Evolutionary conservation across 2,113 vertebrate species (phyloP).

Genomic region (Pachyramphus minor): DNA sequence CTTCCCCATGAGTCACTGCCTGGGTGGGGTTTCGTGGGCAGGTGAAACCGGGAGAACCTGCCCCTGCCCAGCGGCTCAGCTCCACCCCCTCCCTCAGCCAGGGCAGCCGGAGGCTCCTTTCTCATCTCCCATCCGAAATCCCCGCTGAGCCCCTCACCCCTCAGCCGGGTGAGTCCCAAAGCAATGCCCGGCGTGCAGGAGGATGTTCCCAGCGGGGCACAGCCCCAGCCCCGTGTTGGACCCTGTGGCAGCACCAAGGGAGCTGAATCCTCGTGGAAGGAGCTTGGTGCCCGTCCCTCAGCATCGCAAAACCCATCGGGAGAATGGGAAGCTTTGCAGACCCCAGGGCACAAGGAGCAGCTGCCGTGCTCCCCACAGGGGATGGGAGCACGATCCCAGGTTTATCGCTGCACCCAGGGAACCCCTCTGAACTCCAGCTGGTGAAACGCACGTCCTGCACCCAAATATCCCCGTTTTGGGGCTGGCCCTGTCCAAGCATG

Average conservation of each 20-base stretch:
- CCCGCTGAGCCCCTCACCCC: rapidly evolving
- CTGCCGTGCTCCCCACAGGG: rapidly evolving
- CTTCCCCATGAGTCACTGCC: not conserved
- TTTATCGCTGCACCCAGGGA: rapidly evolving
- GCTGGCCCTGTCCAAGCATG: not conserved
- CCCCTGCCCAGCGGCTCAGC: rapidly evolving
- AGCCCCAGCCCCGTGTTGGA: rapidly evolving
- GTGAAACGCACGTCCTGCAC: rapidly evolving
- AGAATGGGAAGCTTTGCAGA: not conserved
- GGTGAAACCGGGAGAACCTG: constrained; percentile 8
- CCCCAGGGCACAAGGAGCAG: not conserved
- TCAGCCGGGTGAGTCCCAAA: not conserved
- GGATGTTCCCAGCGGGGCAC: rapidly evolving
- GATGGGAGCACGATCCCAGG: rapidly evolving
- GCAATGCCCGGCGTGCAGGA: rapidly evolving
- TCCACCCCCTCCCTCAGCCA: rapidly evolving
- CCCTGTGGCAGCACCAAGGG: not conserved
- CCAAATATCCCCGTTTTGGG: not conserved
- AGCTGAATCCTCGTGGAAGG: not conserved
- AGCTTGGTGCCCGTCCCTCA: rapidly evolving
- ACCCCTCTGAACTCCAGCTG: not conserved
- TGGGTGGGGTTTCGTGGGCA: not conserved
- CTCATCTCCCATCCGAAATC: rapidly evolving
- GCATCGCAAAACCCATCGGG: not conserved
- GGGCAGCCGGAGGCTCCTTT: not conserved